A percentile compares a stretch with the other conserved stretches of the same genome.
These are phyloP conservation scores for Montipora capricornis DNA, from an alignment of 64 coral and sea anemone species.

Conservation along the genomic window DNA sequence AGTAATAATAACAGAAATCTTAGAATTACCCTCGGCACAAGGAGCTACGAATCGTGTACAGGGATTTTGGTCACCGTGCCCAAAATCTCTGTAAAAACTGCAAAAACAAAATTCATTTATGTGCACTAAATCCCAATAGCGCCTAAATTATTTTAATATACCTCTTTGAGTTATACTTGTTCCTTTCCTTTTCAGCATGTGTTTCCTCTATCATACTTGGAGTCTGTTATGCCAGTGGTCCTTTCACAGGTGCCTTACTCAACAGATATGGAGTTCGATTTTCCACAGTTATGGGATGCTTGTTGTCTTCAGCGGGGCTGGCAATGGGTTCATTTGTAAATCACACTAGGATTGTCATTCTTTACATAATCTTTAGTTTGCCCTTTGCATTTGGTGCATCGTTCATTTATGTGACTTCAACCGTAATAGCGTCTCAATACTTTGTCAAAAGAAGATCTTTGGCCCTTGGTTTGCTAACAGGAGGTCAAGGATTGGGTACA, in stretches of 20 bases:
- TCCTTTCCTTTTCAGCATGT: conserved; percentile 1
- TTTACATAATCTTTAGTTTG: conserved; percentile 33
- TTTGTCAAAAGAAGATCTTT: conserved; percentile 17
- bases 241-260: not conserved
- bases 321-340: not conserved
- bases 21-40: no score
- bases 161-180: not conserved
- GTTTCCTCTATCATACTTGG: not conserved
- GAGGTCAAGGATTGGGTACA: conserved; percentile 20
- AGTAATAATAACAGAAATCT: no score
- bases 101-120: no score
- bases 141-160: no score
- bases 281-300: not conserved
- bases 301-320: conserved; percentile 1
- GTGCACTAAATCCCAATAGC: no score
- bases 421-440: conserved; percentile 11
- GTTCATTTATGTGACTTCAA: not conserved
- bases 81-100: no score
- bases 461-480: conserved; percentile 14
- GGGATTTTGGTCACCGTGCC: no score
- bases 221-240: not conserved
- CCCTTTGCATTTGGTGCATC: not conserved
- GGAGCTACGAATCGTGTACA: no score
- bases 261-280: conserved; percentile 24
- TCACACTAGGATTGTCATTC: not conserved